These are phyloP conservation scores for Coptodon rendalli DNA, from an alignment of 2,113 vertebrate genomes.

Conservation along the genomic window DNA sequence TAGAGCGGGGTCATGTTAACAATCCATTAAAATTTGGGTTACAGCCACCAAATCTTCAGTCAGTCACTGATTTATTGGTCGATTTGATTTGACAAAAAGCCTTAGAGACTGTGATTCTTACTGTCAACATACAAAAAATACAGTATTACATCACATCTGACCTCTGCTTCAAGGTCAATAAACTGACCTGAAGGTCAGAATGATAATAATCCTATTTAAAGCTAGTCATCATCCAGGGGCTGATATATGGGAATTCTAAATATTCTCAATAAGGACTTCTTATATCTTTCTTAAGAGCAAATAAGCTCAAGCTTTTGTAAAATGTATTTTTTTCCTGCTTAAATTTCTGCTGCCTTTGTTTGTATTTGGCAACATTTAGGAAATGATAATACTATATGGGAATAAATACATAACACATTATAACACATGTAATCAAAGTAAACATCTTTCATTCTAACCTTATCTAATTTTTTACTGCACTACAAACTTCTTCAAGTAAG, in stretches of 20 bases:
- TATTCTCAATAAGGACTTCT: neutral
- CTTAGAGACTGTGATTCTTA: neutral
- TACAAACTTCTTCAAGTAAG: neutral
- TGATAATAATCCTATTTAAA: neutral
- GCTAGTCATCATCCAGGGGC: neutral
- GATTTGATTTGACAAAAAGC: neutral
- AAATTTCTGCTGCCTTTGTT: neutral
- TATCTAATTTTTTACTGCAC: neutral
- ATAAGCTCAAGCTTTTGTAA: neutral
- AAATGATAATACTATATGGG: neutral
- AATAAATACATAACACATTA: neutral
- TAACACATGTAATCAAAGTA: fast-evolving
- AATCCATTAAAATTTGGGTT: neutral
- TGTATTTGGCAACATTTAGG: neutral
- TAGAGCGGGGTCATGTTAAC: neutral
- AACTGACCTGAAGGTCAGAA: neutral
- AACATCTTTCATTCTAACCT: neutral
- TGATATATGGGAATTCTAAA: neutral
- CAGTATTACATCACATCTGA: neutral
- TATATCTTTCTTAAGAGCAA: neutral
- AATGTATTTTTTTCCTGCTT: neutral
- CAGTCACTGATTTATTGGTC: neutral
- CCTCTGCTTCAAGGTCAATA: neutral
- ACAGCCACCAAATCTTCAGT: neutral
- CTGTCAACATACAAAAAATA: neutral